Evolutionary conservation across 2,797 vertebrate genomes (phyloP).

Genomic region (Botia kubotai): DNA sequence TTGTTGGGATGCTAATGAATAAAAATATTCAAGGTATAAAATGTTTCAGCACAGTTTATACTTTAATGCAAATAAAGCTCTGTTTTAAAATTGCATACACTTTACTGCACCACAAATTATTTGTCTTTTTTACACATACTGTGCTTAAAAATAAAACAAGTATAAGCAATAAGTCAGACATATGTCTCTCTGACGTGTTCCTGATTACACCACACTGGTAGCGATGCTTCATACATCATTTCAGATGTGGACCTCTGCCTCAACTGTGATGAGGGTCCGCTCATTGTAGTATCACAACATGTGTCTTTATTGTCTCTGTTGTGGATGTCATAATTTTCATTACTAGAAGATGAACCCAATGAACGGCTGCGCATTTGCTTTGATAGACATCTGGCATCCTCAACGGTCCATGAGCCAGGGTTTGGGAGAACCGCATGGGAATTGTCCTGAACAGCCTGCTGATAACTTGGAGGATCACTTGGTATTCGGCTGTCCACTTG

Average conservation of each 20-base stretch:
- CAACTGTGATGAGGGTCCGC: slow-evolving; percentile 62
- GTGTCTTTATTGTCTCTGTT: slow-evolving; percentile 45
- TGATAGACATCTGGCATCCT: slow-evolving; percentile 69
- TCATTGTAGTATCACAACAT: slow-evolving; percentile 46
- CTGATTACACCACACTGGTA: slow-evolving; percentile 71
- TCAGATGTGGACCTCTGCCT: slow-evolving; percentile 73
- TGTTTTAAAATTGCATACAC: neutral
- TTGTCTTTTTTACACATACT: neutral
- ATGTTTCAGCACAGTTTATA: neutral
- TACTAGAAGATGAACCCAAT: slow-evolving; percentile 39
- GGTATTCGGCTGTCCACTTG: slow-evolving; percentile 74
- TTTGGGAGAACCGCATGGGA: slow-evolving; percentile 40
- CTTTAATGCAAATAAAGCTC: neutral
- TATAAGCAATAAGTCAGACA: slow-evolving; percentile 67
- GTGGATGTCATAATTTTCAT: neutral
- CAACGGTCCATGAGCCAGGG: slow-evolving; percentile 68
- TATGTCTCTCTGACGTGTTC: slow-evolving; percentile 81
- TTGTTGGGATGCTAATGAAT: neutral
- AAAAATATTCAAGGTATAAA: neutral
- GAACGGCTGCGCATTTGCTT: slow-evolving; percentile 45
- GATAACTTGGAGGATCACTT: slow-evolving; percentile 79
- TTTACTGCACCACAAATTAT: slow-evolving; percentile 7
- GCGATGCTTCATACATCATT: slow-evolving; percentile 63
- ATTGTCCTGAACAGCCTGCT: slow-evolving; percentile 75
- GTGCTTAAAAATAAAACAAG: neutral